A percentile compares a stretch with the other conserved stretches of the same genome.
These are phyloP conservation scores for Echinometra lucunter DNA, from an alignment of 53 echinoderm and acorn worm genomes.

Conservation along the genomic window DNA sequence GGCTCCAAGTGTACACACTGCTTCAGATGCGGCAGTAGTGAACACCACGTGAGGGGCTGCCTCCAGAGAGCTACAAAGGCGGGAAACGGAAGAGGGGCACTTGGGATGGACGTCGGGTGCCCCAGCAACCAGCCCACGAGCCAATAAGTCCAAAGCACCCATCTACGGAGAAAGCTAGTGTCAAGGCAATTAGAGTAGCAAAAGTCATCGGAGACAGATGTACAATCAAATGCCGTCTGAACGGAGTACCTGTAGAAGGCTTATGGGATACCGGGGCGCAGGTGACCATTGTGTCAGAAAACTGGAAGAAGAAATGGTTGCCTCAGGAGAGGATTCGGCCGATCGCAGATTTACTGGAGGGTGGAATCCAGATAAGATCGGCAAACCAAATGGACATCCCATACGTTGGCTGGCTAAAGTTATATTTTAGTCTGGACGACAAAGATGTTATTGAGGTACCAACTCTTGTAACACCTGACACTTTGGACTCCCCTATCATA, in stretches of 20 bases:
- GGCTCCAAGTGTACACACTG: constrained; percentile 1
- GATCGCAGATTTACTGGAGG: neutral
- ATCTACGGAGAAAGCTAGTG: neutral
- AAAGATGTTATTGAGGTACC: too few species aligned
- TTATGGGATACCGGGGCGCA: constrained; percentile 41
- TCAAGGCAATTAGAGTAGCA: neutral
- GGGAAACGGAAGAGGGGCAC: constrained; percentile 44
- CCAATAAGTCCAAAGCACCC: neutral
- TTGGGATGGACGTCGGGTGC: neutral
- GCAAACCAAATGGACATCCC: constrained; percentile 5
- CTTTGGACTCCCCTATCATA: too few species aligned
- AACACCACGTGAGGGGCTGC: constrained; percentile 38
- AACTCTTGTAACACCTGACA: too few species aligned
- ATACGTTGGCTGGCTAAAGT: neutral
- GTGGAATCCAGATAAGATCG: neutral
- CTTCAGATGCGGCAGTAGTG: constrained; percentile 24
- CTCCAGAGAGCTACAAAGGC: too few species aligned
- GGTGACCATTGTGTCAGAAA: neutral
- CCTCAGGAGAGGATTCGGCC: neutral
- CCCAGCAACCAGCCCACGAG: neutral
- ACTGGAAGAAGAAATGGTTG: neutral
- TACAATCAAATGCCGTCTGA: neutral
- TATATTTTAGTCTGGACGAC: neutral
- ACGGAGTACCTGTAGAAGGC: neutral
- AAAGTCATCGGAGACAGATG: neutral